Conservation (phyloP, 2,797 vertebrate species). For the Aplochiton taeniatus region DNA sequence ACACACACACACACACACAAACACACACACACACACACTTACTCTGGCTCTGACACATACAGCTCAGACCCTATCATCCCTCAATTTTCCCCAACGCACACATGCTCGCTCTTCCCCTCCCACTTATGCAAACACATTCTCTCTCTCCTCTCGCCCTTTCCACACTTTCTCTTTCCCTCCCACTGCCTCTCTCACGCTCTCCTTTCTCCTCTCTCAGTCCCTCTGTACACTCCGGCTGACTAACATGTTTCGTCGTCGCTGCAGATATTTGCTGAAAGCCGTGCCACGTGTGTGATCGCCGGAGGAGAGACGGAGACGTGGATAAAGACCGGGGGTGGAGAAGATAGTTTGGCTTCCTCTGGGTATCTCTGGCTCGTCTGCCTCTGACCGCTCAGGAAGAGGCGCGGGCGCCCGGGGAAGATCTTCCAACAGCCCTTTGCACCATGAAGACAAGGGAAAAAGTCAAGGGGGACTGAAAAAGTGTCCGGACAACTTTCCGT, state of each 20-base stretch:
- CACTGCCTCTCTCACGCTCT: conserved; percentile 39
- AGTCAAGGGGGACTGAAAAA: no score
- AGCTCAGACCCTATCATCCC: no score
- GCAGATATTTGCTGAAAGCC: conserved; percentile 12
- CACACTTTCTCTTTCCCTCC: conserved; percentile 25
- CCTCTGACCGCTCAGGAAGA: no score
- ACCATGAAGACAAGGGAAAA: no score
- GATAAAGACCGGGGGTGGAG: no score
- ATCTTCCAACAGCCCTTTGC: no score
- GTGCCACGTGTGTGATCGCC: no score
- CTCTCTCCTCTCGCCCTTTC: conserved; percentile 12
- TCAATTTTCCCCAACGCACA: not conserved
- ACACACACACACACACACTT: conserved; percentile 26
- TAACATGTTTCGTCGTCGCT: conserved; percentile 58
- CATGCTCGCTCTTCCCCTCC: not conserved
- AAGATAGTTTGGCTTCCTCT: no score
- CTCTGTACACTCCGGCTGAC: conserved; percentile 62
- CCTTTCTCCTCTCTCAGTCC: conserved; percentile 51
- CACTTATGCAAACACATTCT: not conserved
- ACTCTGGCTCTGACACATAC: conserved; percentile 23
- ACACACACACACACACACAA: conserved; percentile 22
- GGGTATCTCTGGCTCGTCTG: no score
- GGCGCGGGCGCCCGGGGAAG: no score
- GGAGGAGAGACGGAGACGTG: no score
- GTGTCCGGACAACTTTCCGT: no score